Evolutionary conservation across 2,797 vertebrate genomes (phyloP), one percentile per base, ranked within the genome.

Genomic region (Meriones psammophilus): DNA sequence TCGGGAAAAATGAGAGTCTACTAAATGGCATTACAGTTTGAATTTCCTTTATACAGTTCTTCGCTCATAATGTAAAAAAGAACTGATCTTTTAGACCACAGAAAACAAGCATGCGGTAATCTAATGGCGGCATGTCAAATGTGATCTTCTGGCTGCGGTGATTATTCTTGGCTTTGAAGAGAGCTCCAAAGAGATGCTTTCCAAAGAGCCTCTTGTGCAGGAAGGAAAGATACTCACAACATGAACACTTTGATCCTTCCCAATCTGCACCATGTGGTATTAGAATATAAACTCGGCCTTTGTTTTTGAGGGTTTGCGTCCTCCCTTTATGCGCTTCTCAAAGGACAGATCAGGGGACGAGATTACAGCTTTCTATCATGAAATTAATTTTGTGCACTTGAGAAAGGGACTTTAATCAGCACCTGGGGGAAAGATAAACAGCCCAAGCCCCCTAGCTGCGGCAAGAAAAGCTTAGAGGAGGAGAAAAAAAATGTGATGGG

Each of bases 351-450:
- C 88, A 96, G 66, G 88, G 78, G 64, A 79, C 66, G 76, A 91
- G 92, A 97, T 97, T 96, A 97, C 33, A 96, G 71, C 28, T 92
- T 39, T 77, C 58, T 81, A 92, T 93, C 66, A 92, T 62, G 42
- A 97, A 97, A 97, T 96, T 97, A 97, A 97, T 96, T 93, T 97
- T 91, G 92, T 66, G 94, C 91, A 89, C 89, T 97, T 97, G n/a
- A 94, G 88, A 95, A 95, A 95, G 77, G 77, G 74, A 84, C 93
- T 96, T 95, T 97, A 89, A 96, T 97, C 95, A 94, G 71, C 90
- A 97, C 88, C 88, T 97, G 88, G 78, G 84, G 54, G 64, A 77
- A 84, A 91, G 94, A 97, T 92, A 95, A 97, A 95, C 77, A 84
- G 46, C 24, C 68, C 64, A 84, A 95, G 90, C 12, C 95, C 89